These are phyloP conservation scores for Tetraneura akinire DNA, from an alignment of 1,140 invertebrate species.

Conservation along the genomic window DNA sequence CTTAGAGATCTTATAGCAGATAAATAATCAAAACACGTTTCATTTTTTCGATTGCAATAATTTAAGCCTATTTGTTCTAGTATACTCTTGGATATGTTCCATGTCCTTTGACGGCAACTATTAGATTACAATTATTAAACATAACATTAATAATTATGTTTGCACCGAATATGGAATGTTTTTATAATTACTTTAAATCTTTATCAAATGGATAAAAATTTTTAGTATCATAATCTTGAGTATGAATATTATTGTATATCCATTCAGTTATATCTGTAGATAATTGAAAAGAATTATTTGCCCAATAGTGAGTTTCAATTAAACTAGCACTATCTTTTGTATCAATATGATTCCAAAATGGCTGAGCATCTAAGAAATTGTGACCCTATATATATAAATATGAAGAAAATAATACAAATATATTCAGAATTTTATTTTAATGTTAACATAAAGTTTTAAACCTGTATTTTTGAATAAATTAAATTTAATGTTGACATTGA, in stretches of 20 bases:
- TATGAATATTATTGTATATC: slow-evolving; percentile 6
- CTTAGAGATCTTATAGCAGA: not conserved
- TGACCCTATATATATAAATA: slow-evolving; percentile 19
- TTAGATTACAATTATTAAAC: not conserved
- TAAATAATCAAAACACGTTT: slow-evolving; percentile 24
- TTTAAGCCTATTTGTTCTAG: slow-evolving; percentile 42
- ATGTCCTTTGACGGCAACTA: not conserved
- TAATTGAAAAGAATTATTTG: not conserved
- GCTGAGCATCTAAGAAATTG: slow-evolving; percentile 25
- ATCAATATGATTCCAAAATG: slow-evolving; percentile 34
- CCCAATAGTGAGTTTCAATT: slow-evolving; percentile 10
- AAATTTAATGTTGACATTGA: not conserved
- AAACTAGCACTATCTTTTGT: slow-evolving; percentile 15
- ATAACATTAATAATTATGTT: not conserved
- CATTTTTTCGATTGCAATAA: slow-evolving; percentile 40
- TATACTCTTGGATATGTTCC: slow-evolving; percentile 11
- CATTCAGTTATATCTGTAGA: slow-evolving; percentile 26
- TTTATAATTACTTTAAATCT: slow-evolving; percentile 19
- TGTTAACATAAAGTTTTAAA: not conserved
- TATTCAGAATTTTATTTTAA: not conserved
- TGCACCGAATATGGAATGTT: not conserved
- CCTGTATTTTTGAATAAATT: slow-evolving; percentile 30
- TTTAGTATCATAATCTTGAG: not conserved
- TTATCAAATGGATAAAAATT: not conserved
- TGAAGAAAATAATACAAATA: not conserved